phyloP scores from a whole-genome alignment of 2,113 vertebrate species.

The Forbesichthys papilliferus region DNA sequence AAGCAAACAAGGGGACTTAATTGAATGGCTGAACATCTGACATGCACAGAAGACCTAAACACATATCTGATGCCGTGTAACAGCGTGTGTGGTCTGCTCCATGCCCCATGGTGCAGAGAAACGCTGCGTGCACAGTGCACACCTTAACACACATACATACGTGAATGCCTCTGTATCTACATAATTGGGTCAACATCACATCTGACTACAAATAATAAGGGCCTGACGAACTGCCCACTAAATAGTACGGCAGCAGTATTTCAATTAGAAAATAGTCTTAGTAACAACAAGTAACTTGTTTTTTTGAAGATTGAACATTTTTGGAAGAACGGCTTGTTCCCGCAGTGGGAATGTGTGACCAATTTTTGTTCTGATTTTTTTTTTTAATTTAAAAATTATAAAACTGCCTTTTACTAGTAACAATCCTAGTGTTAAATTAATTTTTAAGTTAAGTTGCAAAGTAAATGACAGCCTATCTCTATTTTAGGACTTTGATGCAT shows the following conservation, averaged over 20 bases:
- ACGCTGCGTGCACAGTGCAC: neutral
- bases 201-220: constrained; percentile 38
- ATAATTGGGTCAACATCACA: constrained; percentile 45
- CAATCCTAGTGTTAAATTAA: too few species aligned
- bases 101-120: neutral
- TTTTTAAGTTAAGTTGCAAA: too few species aligned
- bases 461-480: too few species aligned
- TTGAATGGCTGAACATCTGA: constrained; percentile 16
- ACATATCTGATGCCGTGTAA: constrained; percentile 4
- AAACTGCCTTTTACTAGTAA: too few species aligned
- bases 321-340: neutral
- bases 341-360: neutral
- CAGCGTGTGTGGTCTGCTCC: constrained; percentile 3
- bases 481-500: too few species aligned
- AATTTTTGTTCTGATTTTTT: too few species aligned
- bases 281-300: neutral
- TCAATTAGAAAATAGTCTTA: neutral
- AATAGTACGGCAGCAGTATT: neutral
- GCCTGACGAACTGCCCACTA: constrained; percentile 21
- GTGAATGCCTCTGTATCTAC: constrained; percentile 38
- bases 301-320: neutral
- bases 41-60: neutral
- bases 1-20: neutral
- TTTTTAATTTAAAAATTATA: too few species aligned
- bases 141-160: constrained; percentile 9